Evolutionary conservation across 2,888 invertebrate species (phyloP).

Genomic region (Platycnemis pennipes): DNA sequence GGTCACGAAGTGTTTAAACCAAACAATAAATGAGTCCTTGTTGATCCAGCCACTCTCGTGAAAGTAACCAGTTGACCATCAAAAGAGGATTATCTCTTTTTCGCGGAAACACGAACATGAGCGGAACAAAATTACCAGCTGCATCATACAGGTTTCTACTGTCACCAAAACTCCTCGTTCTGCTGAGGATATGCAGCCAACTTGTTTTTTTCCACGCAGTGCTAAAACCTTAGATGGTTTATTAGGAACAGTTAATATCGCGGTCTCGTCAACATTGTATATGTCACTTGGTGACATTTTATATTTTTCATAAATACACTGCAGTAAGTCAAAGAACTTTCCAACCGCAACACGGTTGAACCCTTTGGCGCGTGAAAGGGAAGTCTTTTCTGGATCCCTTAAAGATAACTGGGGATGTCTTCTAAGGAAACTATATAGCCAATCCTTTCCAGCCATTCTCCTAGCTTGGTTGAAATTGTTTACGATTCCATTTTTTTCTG

Average conservation of each 20-base stretch:
- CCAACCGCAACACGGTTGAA: conserved; percentile 62
- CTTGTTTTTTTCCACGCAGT: conserved; percentile 69
- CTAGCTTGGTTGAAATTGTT: conserved; percentile 61
- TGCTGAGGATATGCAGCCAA: conserved; percentile 69
- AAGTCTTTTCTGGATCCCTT: conserved; percentile 66
- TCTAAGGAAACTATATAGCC: conserved; percentile 69
- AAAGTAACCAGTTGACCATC: not conserved
- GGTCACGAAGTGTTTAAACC: not conserved
- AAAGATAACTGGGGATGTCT: conserved; percentile 64
- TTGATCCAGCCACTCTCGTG: no score
- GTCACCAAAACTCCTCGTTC: conserved; percentile 69
- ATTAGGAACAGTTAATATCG: conserved; percentile 56
- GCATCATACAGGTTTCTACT: conserved; percentile 70
- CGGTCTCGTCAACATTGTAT: conserved; percentile 65
- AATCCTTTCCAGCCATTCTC: conserved; percentile 70
- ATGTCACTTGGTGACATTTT: conserved; percentile 33
- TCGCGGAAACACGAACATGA: conserved; percentile 37
- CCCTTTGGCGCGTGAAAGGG: conserved; percentile 43
- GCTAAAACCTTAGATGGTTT: conserved; percentile 69
- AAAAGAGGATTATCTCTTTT: no score
- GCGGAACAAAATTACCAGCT: conserved; percentile 68
- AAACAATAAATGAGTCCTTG: no score
- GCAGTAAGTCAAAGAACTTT: conserved; percentile 35
- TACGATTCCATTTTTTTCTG: conserved; percentile 69
- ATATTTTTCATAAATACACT: no score